Conservation (phyloP, 1,140 invertebrate species). For the Dufourea novaeangliae region DNA sequence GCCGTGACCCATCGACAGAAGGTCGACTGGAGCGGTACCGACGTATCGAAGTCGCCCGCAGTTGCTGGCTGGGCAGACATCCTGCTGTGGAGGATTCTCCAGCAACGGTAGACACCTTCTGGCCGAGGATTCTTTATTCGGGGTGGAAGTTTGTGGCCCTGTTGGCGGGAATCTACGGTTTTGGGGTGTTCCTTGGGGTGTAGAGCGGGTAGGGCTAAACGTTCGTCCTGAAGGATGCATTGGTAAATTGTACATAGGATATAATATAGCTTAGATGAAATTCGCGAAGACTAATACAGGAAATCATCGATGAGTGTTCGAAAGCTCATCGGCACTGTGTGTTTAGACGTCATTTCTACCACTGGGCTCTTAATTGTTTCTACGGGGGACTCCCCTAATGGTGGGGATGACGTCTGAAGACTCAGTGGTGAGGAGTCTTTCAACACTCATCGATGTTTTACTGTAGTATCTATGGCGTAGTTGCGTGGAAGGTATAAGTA, state of each 20-base stretch:
- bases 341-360: too few species aligned
- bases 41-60: constrained; percentile 74
- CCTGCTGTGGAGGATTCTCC: constrained; percentile 70
- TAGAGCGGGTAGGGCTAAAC: constrained; percentile 56
- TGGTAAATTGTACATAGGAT: too few species aligned
- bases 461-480: background rate
- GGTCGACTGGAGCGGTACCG: constrained; percentile 66
- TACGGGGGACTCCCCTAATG: too few species aligned
- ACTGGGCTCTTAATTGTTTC: too few species aligned
- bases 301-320: too few species aligned
- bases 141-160: constrained; percentile 76
- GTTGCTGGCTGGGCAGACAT: constrained; percentile 70
- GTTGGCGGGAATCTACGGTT: constrained; percentile 62
- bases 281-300: background rate
- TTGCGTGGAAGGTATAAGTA: background rate
- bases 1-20: constrained; percentile 59
- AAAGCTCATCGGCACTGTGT: too few species aligned
- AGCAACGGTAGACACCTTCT: constrained; percentile 76
- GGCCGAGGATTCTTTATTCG: constrained; percentile 79
- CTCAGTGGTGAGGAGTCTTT: too few species aligned
- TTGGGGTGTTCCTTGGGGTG: constrained; percentile 73
- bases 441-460: too few species aligned
- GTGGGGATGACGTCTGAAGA: too few species aligned
- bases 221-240: constrained; percentile 63
- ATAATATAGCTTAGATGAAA: too few species aligned